Evolutionary conservation across 2,888 invertebrate genomes (phyloP).

Genomic region (Torymus texanus): DNA sequence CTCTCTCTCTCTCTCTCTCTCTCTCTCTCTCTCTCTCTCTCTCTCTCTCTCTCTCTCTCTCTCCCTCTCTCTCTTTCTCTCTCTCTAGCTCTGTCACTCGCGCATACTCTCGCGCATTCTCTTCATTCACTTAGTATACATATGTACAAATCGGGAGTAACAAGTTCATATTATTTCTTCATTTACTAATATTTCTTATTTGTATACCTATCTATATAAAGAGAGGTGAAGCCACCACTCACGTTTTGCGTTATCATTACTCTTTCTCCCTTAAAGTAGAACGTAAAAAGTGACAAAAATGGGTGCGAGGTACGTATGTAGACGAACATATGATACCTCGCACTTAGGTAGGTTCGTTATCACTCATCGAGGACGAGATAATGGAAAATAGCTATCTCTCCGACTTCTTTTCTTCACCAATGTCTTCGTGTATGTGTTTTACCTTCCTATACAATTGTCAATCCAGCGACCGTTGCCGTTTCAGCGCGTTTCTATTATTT

Average conservation of each 20-base stretch:
- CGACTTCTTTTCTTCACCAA: constrained; percentile 11
- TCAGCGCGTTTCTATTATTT: no score
- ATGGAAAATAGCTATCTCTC: constrained; percentile 26
- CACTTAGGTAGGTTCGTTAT: constrained; percentile 36
- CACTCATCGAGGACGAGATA: constrained; percentile 45
- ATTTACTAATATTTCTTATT: constrained; percentile 38
- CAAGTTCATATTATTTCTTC: constrained; percentile 39
- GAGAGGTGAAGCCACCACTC: constrained; percentile 40
- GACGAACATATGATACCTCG: not conserved
- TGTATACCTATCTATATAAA: constrained; percentile 51
- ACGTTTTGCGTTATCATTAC: constrained; percentile 28
- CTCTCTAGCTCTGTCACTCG: constrained; percentile 13
- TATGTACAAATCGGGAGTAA: constrained; percentile 56
- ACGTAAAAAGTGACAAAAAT: constrained; percentile 28
- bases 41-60: constrained; percentile 8
- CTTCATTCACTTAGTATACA: constrained; percentile 49
- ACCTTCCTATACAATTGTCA: no score
- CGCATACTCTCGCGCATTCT: constrained; percentile 3
- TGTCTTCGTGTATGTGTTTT: no score
- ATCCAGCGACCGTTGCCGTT: no score
- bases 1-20: constrained; percentile 26
- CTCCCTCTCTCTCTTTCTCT: constrained; percentile 7
- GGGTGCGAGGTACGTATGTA: constrained; percentile 1
- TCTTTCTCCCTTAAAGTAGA: constrained; percentile 24
- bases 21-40: constrained; percentile 12